A percentile compares a stretch with the other conserved stretches of the same genome.
These are phyloP conservation scores for Mormyrus iriodes DNA, from an alignment of 2,113 vertebrate genomes.

Conservation along the genomic window DNA sequence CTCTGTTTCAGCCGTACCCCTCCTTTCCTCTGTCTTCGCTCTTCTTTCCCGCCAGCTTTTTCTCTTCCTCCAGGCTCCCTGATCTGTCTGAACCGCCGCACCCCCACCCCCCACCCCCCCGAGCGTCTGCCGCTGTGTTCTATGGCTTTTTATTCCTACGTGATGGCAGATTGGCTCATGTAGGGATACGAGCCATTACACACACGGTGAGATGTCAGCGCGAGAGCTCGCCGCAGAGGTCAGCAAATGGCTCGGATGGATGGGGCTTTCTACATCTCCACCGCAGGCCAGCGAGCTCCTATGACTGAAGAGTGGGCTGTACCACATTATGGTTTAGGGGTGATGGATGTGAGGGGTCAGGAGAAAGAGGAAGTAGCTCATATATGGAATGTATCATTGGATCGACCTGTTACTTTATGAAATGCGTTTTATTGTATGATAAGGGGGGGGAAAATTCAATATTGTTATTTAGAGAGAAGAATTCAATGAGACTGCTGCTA, in stretches of 20 bases:
- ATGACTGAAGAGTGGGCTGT: background rate
- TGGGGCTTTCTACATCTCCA: background rate
- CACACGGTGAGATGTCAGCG: conserved; percentile 85
- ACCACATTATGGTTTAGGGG: background rate
- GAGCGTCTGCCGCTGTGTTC: conserved; percentile 81
- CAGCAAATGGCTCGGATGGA: background rate
- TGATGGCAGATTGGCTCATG: conserved; percentile 94
- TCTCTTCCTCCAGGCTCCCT: background rate
- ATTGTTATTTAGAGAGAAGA: background rate
- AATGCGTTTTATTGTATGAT: background rate
- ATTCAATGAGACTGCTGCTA: background rate
- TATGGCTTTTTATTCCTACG: conserved; percentile 99
- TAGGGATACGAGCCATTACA: conserved; percentile 99
- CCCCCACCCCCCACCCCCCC: conserved; percentile 15
- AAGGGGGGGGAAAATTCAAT: background rate
- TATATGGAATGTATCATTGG: background rate
- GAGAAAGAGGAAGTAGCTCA: background rate
- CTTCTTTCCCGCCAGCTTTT: background rate
- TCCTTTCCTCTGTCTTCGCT: background rate
- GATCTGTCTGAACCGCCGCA: background rate
- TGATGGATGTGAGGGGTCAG: background rate
- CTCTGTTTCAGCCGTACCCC: background rate
- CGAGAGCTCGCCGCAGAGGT: background rate
- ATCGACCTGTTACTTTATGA: background rate
- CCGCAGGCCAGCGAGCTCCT: background rate